phyloP scores from a whole-genome alignment of 2,888 invertebrate genomes.

The Ichneumoninae sp. region DNA sequence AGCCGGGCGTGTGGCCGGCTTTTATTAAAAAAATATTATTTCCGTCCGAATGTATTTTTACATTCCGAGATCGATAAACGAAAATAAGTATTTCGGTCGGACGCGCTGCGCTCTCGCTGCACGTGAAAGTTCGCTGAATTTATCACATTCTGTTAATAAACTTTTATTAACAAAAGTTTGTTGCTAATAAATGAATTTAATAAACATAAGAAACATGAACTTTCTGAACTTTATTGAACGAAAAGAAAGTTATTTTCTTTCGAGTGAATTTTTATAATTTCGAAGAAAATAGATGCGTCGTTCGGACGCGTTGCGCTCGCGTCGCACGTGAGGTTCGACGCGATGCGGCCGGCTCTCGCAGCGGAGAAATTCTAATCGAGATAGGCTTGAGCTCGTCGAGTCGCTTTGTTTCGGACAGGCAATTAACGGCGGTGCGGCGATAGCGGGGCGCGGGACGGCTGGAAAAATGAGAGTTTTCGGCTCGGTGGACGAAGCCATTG shows the following conservation, averaged over 20 bases:
- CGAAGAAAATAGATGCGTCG: no score
- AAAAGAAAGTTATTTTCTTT: no score
- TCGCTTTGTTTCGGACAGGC: slow-evolving; percentile 5
- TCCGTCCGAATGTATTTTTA: background rate
- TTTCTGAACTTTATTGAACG: no score
- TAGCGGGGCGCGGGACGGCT: background rate
- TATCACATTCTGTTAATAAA: no score
- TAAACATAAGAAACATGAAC: no score
- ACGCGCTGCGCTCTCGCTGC: background rate
- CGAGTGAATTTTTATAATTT: no score
- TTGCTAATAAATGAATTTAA: no score
- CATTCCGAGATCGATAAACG: background rate
- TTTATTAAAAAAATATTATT: background rate
- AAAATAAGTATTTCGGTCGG: background rate
- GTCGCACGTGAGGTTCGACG: no score
- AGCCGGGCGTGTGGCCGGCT: background rate
- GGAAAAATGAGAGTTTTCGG: background rate
- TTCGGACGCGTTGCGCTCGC: no score
- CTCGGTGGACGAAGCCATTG: background rate
- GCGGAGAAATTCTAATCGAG: background rate
- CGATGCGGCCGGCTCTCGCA: background rate
- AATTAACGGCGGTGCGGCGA: background rate
- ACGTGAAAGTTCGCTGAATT: background rate
- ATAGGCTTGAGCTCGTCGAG: background rate
- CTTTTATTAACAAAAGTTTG: no score